phyloP scores from a whole-genome alignment of 2,888 invertebrate genomes.

The Leptogaster cylindrica region DNA sequence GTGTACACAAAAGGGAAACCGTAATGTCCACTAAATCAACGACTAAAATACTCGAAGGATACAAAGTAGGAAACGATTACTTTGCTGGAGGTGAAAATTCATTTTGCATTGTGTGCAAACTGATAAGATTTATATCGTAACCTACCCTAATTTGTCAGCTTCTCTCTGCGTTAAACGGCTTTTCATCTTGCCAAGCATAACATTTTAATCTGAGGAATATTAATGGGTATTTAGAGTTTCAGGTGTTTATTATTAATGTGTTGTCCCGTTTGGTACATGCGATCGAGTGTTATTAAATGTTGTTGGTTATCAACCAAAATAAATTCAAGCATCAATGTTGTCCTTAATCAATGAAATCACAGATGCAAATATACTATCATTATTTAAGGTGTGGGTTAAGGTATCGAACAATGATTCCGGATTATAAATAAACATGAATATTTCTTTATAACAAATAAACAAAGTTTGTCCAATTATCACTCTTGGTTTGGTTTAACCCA shows the following conservation, averaged over 20 bases:
- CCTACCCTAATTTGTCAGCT: conserved; percentile 32
- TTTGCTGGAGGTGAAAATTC: conserved; percentile 22
- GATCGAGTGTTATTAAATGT: conserved; percentile 8
- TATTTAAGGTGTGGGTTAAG: not conserved
- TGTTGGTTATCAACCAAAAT: not conserved
- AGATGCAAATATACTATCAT: no score
- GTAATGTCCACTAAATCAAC: not conserved
- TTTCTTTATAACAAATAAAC: no score
- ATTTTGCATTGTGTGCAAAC: conserved; percentile 9
- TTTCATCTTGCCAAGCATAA: conserved; percentile 30
- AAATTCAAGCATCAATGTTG: no score
- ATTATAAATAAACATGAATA: no score
- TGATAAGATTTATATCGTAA: conserved; percentile 29
- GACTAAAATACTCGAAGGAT: not conserved
- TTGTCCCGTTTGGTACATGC: conserved; percentile 18
- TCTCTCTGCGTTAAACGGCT: conserved; percentile 20
- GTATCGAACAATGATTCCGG: not conserved
- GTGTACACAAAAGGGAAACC: not conserved
- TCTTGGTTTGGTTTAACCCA: no score
- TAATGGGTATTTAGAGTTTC: conserved; percentile 25
- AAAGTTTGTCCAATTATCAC: no score
- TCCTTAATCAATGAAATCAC: no score
- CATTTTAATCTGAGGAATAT: conserved; percentile 35
- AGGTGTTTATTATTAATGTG: conserved; percentile 28
- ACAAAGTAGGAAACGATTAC: conserved; percentile 1